Evolutionary conservation across 2,113 vertebrate genomes (phyloP), one percentile per base, ranked within the genome.

Genomic region (Cranoglanis bouderius): DNA sequence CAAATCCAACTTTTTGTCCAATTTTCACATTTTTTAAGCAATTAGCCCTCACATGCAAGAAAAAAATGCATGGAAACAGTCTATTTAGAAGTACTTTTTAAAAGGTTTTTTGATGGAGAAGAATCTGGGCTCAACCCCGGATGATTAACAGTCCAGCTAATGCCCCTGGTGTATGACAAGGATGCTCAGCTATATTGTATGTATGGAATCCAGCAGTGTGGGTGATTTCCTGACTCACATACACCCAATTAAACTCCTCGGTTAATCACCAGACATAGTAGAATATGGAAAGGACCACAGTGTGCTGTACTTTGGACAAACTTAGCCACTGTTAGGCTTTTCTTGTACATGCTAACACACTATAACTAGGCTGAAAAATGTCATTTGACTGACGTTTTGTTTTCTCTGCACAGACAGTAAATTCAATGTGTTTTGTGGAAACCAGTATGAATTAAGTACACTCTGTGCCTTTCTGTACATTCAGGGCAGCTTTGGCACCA

Each of bases 401-500:
- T 72, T 46, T 78, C 40, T 61, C 10, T 49, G 13, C 43, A 78
- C 35, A 70, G 78, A 83, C 35, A 53, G 86, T 29, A 70, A 38
- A 43, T 72, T 53, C 38, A 32, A n/a, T 82, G 63, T 46, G 24
- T 53, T 53, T 51, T 82, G 24, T 77, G 81, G 21, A 88, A 19
- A 88, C 61, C 70, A 88, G 35, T 35, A 74, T 57, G 59, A 55
- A 51, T 38, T 67, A 53, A 87, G 51, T 72, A 26, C 61, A 55
- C 32, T 51, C 74, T 57, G 29, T 16, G 14, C 16, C 21, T 89
- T 85, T 65, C 67, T 78, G 2, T 80, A 63, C 18, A 53, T 78
- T 85, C 59, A 67, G 82, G 57, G 19, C 82, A 63, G 83, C 59
- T 67, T 85, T 53, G 55, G 63, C 49, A 57, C 61, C 80, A 82